These are phyloP conservation scores for Saccostrea glomerata DNA, from an alignment of 1,140 invertebrate species.

Conservation along the genomic window DNA sequence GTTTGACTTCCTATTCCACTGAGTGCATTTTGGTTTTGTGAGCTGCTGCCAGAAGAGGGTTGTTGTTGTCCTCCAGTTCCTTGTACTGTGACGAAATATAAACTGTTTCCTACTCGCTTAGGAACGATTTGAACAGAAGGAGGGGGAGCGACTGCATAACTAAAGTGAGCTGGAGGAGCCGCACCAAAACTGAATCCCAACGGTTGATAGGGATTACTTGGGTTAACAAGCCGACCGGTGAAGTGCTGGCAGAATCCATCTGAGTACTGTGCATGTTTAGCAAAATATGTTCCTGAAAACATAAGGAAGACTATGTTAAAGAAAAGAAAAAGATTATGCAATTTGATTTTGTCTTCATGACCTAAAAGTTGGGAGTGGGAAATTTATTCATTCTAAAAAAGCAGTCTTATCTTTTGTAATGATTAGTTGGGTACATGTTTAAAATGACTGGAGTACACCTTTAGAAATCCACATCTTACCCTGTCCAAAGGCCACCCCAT, in stretches of 20 bases:
- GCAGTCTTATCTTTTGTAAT: no score
- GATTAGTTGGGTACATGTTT: no score
- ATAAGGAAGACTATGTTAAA: no score
- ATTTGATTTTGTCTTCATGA: no score
- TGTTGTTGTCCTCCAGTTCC: background rate
- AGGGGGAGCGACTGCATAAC: no score
- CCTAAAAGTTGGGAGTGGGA: no score
- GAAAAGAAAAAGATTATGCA: no score
- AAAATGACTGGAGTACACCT: no score
- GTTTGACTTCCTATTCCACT: conserved; percentile 26
- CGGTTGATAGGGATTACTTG: background rate
- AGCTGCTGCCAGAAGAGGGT: background rate
- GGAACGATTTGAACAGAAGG: background rate
- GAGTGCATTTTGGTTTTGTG: background rate
- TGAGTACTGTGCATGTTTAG: conserved; percentile 68
- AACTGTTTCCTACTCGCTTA: background rate
- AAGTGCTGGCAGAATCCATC: conserved; percentile 63
- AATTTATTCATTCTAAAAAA: no score
- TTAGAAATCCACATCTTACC: conserved; percentile 61
- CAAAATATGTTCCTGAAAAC: conserved; percentile 74
- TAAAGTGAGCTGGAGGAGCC: background rate
- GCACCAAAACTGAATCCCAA: background rate
- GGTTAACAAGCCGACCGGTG: background rate
- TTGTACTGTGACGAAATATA: no score
- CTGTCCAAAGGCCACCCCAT: conserved; percentile 74